Evolutionary conservation across 2,113 vertebrate genomes (phyloP), one percentile per base, ranked within the genome.

Genomic region (Rhodinocichla rosea): DNA sequence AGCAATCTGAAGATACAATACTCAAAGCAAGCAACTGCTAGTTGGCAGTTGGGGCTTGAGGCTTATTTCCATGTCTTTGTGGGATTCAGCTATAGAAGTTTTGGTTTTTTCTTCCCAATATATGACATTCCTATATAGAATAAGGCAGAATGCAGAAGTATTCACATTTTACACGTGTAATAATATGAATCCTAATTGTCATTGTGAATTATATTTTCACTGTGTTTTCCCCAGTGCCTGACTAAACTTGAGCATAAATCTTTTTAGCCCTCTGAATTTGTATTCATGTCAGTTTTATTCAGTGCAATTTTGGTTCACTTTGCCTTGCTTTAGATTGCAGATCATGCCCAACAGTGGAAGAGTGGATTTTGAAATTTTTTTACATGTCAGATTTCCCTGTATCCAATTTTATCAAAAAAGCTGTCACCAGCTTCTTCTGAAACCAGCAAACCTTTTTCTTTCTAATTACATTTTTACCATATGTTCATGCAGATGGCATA

Each of bases 391-490:
- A 95, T 96, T 97, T 97, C 90, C 92, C 69, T 92, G n/a, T 81
- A 89, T 92, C 89, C 89, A 93, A 26, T 96, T 97, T 95, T 94
- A 87, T 96, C 83, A 88, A 94, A 95, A 96, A 96, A 96, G 57
- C 93, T 97, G 92, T 95, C 91, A 92, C 87, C 90, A 91, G 15
- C 74, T 91, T 83, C 82, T 96, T 90, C 82, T 94, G 92, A 95
- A 97, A 94, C 86, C 37, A 94, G 91, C 35, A 76, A 93, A 85
- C 56, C 84, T 75, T 87, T 90, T 94, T 95, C 82, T 83, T 96
- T 97, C 88, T 96, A 95, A 97, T 97, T 97, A 94, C 95, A 95
- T 97, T 96, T 96, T 91, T 96, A 95, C 96, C 96, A 91, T 97
- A 96, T 97, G 92, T 64, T 95, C 96, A 89, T 95, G 95, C 98